Conservation (phyloP, 2,113 vertebrate species). For the Rynchops niger region DNA sequence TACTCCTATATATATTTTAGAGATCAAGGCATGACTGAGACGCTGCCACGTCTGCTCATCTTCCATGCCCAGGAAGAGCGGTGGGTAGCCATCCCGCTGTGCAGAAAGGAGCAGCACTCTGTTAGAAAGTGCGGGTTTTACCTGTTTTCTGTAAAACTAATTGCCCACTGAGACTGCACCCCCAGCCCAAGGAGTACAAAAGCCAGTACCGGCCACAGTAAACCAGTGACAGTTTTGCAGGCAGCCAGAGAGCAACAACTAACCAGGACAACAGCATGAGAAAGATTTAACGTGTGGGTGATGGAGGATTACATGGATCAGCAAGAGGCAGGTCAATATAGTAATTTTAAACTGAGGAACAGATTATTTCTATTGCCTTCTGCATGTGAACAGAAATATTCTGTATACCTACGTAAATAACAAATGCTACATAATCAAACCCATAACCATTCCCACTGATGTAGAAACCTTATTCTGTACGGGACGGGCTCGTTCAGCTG, state of each 20-base stretch:
- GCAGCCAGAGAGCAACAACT: not conserved
- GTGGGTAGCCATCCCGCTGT: not conserved
- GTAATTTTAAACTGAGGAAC: not conserved
- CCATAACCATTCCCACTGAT: too few relatives aligned
- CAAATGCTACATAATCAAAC: not conserved
- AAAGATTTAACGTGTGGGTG: too few relatives aligned
- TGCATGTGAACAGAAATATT: not conserved
- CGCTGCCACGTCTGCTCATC: not conserved
- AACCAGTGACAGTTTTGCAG: not conserved
- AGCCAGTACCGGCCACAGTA: not conserved
- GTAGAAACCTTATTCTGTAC: not conserved
- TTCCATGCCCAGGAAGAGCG: not conserved
- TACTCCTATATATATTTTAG: not conserved
- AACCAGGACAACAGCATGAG: not conserved
- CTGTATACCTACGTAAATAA: not conserved
- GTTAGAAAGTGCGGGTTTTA: not conserved
- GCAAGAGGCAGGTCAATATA: not conserved
- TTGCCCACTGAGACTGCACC: rapidly evolving
- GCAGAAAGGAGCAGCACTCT: not conserved
- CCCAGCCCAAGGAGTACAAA: not conserved
- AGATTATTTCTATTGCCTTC: not conserved
- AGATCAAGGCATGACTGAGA: not conserved
- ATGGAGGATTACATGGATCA: not conserved
- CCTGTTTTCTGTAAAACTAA: not conserved
- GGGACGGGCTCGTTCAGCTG: not conserved